Conservation (phyloP, 1,140 invertebrate species). For the Whitmania pigra region DNA sequence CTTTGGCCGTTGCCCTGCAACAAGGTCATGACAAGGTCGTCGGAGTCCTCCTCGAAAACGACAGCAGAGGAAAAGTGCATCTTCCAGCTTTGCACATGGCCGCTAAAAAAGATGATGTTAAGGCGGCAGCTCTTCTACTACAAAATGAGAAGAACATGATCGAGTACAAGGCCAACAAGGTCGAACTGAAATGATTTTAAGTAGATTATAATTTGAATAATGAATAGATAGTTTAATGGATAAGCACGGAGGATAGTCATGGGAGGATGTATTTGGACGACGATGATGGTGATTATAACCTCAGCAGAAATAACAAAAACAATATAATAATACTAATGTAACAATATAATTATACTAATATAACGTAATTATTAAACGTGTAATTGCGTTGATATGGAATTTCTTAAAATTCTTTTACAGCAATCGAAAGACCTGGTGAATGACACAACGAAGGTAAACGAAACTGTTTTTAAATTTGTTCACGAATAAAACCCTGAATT, state of each 20-base stretch:
- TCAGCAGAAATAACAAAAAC: no score
- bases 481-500: no score
- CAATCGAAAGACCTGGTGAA: conserved; percentile 40
- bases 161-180: conserved; percentile 9
- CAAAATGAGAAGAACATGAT: conserved; percentile 83
- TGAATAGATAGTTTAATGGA: no score
- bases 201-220: no score
- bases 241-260: no score
- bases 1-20: conserved; percentile 85
- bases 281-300: no score
- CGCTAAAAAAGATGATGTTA: conserved; percentile 94
- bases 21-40: conserved; percentile 93
- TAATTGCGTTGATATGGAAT: background rate
- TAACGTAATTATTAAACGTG: no score
- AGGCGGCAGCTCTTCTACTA: conserved; percentile 79
- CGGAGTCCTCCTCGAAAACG: conserved; percentile 65
- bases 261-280: no score
- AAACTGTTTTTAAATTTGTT: background rate
- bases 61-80: conserved; percentile 53
- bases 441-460: conserved; percentile 41
- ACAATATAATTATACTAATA: no score
- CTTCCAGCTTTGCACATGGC: conserved; percentile 98
- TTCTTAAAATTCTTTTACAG: conserved; percentile 9
- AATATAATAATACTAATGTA: no score
- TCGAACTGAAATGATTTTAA: background rate